phyloP scores from a whole-genome alignment of 2,113 vertebrate species.

The Urocynchramus pylzowi region DNA sequence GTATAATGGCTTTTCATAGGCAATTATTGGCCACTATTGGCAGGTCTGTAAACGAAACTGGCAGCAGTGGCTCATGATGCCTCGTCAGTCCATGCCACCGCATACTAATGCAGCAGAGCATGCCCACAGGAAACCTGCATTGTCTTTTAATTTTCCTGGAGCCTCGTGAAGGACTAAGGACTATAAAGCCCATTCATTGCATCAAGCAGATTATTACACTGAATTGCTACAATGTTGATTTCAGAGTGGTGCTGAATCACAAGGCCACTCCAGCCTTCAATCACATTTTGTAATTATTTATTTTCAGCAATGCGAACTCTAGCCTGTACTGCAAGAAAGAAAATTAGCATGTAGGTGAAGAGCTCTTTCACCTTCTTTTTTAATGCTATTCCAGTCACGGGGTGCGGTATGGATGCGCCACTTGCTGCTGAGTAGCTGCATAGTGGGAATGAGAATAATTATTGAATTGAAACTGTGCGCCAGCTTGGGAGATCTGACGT shows the following conservation, averaged over 20 bases:
- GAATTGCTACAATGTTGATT: neutral
- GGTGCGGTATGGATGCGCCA: neutral
- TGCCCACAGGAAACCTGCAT: neutral
- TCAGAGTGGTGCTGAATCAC: neutral
- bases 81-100: neutral
- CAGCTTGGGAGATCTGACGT: neutral
- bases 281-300: slow-evolving; percentile 65
- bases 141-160: slow-evolving; percentile 56
- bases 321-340: neutral
- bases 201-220: slow-evolving; percentile 52
- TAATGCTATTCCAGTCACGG: neutral
- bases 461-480: slow-evolving; percentile 10
- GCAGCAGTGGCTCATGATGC: neutral
- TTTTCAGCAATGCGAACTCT: slow-evolving; percentile 15
- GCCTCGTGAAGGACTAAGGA: neutral
- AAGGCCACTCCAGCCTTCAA: slow-evolving; percentile 9
- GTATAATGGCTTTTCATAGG: slow-evolving; percentile 46
- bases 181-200: slow-evolving; percentile 55
- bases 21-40: slow-evolving; percentile 6
- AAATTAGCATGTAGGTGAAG: slow-evolving; percentile 26
- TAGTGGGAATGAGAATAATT: slow-evolving; percentile 5
- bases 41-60: slow-evolving; percentile 43
- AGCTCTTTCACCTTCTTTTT: slow-evolving; percentile 24
- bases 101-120: slow-evolving; percentile 39
- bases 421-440: neutral